Percentiles rank a stretch among this genome's conserved stretches.
phyloP scores from a whole-genome alignment of 1,140 invertebrate species.

The Sminthurinus signatus region DNA sequence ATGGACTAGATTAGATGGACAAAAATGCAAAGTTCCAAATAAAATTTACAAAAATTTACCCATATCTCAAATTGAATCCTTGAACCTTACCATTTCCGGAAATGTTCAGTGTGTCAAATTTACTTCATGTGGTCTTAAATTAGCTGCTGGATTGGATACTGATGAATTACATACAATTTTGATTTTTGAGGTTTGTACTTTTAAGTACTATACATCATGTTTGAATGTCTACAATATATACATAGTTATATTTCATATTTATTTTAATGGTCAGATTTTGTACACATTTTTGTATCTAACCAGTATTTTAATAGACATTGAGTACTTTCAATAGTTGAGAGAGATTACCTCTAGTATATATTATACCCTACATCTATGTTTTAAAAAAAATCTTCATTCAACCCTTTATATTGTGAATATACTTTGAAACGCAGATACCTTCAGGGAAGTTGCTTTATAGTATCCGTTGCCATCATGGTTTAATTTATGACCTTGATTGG shows the following conservation, averaged over 20 bases:
- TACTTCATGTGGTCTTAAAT: conserved; percentile 50
- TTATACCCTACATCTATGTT: no score
- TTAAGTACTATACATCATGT: background rate
- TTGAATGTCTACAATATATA: no score
- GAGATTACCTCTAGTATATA: no score
- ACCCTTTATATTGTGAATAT: conserved; percentile 34
- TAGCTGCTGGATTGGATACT: conserved; percentile 53
- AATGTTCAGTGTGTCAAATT: conserved; percentile 46
- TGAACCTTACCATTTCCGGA: conserved; percentile 41
- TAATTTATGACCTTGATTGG: conserved; percentile 60
- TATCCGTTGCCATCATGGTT: conserved; percentile 52
- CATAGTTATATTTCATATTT: no score
- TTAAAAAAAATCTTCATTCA: no score
- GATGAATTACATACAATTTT: conserved; percentile 48
- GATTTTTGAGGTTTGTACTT: conserved; percentile 47
- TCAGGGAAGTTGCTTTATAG: conserved; percentile 25
- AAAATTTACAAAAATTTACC: conserved; percentile 46
- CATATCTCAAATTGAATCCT: conserved; percentile 48
- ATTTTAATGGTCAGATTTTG: no score
- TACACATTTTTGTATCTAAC: no score
- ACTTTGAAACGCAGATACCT: conserved; percentile 17
- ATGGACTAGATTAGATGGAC: conserved; percentile 54
- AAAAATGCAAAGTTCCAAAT: conserved; percentile 59
- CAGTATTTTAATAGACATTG: no score
- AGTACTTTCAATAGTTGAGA: no score